These are phyloP conservation scores for Aleiodes testaceus DNA, from an alignment of 2,888 invertebrate species.

Conservation along the genomic window DNA sequence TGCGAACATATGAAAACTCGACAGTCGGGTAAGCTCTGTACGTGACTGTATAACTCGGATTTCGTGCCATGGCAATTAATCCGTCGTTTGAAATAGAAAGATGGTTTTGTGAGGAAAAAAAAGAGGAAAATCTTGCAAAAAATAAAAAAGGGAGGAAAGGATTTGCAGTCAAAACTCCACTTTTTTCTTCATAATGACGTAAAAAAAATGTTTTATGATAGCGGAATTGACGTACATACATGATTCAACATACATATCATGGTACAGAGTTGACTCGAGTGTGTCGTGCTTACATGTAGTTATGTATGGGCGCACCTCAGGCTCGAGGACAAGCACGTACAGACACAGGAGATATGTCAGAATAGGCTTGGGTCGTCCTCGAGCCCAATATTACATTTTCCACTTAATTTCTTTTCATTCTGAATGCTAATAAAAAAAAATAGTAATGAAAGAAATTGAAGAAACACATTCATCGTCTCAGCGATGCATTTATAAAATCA, in stretches of 20 bases:
- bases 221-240: constrained; percentile 5
- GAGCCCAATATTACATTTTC: constrained; percentile 69
- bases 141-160: background rate
- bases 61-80: constrained; percentile 24
- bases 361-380: constrained; percentile 66
- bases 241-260: constrained; percentile 58
- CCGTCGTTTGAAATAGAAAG: background rate
- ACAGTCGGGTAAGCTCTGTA: constrained; percentile 70
- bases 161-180: background rate
- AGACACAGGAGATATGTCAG: constrained; percentile 30
- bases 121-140: background rate
- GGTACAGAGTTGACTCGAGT: constrained; percentile 71
- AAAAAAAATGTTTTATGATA: constrained; percentile 44
- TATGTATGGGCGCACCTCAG: constrained; percentile 67
- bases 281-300: constrained; percentile 64
- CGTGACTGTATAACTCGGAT: constrained; percentile 59
- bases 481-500: constrained; percentile 35
- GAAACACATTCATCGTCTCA: constrained; percentile 29
- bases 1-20: constrained; percentile 66
- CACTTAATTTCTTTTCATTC: constrained; percentile 27
- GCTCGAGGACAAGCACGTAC: constrained; percentile 71
- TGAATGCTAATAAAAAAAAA: constrained; percentile 33
- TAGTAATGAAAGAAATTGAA: constrained; percentile 12
- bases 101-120: background rate
- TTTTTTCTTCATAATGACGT: constrained; percentile 31